phyloP scores from a whole-genome alignment of 2,113 vertebrate species.

The Percina caprodes region DNA sequence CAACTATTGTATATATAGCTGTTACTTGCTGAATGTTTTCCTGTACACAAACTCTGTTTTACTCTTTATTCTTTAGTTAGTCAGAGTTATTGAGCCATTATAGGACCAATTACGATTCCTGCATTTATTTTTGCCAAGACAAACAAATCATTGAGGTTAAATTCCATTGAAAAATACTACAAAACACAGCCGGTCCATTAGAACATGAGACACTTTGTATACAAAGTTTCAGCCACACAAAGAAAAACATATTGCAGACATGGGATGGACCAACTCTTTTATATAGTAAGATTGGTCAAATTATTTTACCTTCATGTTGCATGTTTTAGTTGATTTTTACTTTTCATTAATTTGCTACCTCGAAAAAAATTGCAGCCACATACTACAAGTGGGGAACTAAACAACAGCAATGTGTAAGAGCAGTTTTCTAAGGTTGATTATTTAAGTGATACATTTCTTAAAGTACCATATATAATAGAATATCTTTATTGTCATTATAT shows the following conservation, averaged over 20 bases:
- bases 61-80: background rate
- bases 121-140: conserved; percentile 50
- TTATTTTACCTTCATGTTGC: background rate
- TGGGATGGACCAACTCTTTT: background rate
- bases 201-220: background rate
- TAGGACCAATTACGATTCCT: background rate
- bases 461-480: too few species aligned
- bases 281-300: background rate
- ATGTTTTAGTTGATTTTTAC: background rate
- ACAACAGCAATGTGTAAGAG: background rate
- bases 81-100: background rate
- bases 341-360: background rate
- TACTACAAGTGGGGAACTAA: background rate
- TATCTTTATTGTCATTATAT: too few species aligned
- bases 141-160: conserved; percentile 49
- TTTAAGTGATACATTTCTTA: too few species aligned
- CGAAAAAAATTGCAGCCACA: too few species aligned
- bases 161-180: background rate
- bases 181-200: background rate
- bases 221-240: background rate
- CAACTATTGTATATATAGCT: too few species aligned
- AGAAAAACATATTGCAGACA: background rate
- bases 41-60: too few species aligned
- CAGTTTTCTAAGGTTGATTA: background rate
- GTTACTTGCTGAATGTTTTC: too few species aligned